Evolutionary conservation across 2,888 invertebrate species (phyloP).

Genomic region (Andrena marginata): DNA sequence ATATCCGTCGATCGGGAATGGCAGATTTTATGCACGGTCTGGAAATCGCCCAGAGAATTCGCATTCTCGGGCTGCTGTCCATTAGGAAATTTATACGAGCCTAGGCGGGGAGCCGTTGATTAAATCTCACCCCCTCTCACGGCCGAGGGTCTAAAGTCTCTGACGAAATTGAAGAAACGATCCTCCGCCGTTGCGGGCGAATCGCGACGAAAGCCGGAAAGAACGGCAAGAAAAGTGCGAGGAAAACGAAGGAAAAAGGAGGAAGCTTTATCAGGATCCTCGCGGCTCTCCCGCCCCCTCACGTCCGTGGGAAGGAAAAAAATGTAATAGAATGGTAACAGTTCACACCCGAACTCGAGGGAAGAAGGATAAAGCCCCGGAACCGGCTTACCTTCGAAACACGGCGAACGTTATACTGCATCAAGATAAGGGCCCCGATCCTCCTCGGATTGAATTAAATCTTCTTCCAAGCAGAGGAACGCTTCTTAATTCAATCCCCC

Average conservation of each 20-base stretch:
- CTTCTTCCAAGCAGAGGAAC: conserved; percentile 31
- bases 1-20: not conserved
- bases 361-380: conserved; percentile 59
- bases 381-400: conserved; percentile 65
- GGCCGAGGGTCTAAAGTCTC: conserved; percentile 46
- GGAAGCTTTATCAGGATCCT: conserved; percentile 60
- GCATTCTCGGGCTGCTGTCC: conserved; percentile 30
- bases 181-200: conserved; percentile 59
- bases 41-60: not conserved
- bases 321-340: conserved; percentile 69
- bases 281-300: conserved; percentile 35
- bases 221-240: conserved; percentile 13
- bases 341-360: conserved; percentile 54
- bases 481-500: conserved; percentile 51
- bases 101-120: conserved; percentile 57
- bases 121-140: conserved; percentile 58
- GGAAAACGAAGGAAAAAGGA: not conserved
- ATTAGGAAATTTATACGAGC: conserved; percentile 68
- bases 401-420: conserved; percentile 61
- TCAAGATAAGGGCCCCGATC: conserved; percentile 60
- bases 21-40: conserved; percentile 6
- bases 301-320: conserved; percentile 37
- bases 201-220: conserved; percentile 55
- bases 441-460: conserved; percentile 68
- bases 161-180: conserved; percentile 72